Evolutionary conservation across 2,797 vertebrate species (phyloP), one percentile per base, ranked within the genome.

Genomic region (Eurystomus glaucurus): DNA sequence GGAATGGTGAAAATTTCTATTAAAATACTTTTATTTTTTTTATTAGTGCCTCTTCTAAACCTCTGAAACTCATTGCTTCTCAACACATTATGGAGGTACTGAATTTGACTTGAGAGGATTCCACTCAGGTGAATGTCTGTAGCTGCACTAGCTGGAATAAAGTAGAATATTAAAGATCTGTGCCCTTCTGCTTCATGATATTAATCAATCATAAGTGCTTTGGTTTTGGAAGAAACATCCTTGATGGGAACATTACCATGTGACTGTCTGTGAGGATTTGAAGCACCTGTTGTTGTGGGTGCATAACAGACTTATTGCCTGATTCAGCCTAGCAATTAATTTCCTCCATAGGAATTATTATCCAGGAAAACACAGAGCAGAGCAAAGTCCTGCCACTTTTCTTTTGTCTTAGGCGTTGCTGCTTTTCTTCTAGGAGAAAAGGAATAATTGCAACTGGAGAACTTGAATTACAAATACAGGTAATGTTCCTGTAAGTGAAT

Each of bases 341-440:
- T 71, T 93, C 33, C n/a, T 85, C 51, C 78, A 25, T 85, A 74
- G 71, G 64, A 83, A 91, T 51, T 69, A 41, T 89, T 97, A 57
- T 93, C 33, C 88, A 84, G 45, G 72, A 86, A 83, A 82, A 86
- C 70, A 72, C 51, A 89, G 85, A 97, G 74, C 9, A 15, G 50
- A 57, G 80, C 50, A 65, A 82, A 93, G 23, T 93, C 37, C 60
- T 96, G 64, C 70, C 39, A 57, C 71, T 93, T 90, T 83, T 95
- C 79, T 87, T 91, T 96, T 85, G 72, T 91, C 93, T 96, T 91
- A 93, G 58, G 8, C 37, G 71, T 80, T 79, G 55, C 39, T 88
- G 52, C 41, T 96, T 95, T 85, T 94, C 46, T 93, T 94, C 85
- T 39, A 95, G 79, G 57, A 80, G 61, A 75, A 80, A 65, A 70